Conservation (phyloP, 1,140 invertebrate species). For the Chrysomallon squamiferum region DNA sequence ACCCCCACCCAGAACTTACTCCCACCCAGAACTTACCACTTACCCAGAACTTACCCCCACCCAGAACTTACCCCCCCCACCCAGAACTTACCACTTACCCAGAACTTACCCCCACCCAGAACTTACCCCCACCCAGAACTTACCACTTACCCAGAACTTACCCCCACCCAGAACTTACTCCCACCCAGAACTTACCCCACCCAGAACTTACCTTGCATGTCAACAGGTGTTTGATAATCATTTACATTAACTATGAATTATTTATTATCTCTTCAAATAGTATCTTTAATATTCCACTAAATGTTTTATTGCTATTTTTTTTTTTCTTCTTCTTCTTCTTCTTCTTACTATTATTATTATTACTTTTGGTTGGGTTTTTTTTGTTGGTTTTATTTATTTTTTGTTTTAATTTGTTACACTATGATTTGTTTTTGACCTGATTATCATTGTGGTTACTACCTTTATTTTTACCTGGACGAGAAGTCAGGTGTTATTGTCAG, state of each 20-base stretch:
- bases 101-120: background rate
- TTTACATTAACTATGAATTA: background rate
- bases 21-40: background rate
- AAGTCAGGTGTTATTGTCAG: too few species aligned
- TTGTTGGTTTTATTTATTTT: too few species aligned
- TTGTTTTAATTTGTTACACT: too few species aligned
- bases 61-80: background rate
- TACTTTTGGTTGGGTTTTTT: too few species aligned
- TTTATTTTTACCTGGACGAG: too few species aligned
- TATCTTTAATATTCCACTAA: background rate
- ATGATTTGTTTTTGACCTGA: too few species aligned
- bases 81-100: background rate
- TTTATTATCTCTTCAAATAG: background rate
- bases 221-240: background rate
- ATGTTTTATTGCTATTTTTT: background rate
- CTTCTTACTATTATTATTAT: background rate
- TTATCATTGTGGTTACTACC: too few species aligned
- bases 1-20: background rate
- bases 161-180: background rate
- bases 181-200: background rate
- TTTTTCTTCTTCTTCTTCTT: background rate
- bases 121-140: background rate
- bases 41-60: background rate
- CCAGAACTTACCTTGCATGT: background rate
- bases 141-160: background rate